phyloP scores from a whole-genome alignment of 1,140 invertebrate genomes.

The Drosophila biarmipes region DNA sequence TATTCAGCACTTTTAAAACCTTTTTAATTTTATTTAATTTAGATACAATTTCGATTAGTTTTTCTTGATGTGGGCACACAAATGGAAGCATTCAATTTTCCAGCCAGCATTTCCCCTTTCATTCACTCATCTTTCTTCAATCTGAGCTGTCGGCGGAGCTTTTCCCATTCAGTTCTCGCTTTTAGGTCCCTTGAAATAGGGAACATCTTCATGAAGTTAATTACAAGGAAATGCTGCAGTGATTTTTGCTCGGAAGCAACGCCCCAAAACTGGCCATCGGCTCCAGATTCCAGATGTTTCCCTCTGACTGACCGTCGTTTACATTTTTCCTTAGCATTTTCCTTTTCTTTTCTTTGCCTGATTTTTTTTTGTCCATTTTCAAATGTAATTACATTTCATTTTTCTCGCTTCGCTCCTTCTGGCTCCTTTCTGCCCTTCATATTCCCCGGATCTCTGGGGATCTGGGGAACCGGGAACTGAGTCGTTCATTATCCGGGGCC shows the following conservation, averaged over 20 bases:
- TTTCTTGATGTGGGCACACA: not conserved
- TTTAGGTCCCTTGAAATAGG: constrained; percentile 4
- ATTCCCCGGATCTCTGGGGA: not conserved
- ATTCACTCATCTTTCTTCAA: constrained; percentile 26
- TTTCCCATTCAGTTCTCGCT: constrained; percentile 1
- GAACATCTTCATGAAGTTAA: constrained; percentile 55
- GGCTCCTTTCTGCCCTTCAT: constrained; percentile 10
- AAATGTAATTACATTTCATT: constrained; percentile 81
- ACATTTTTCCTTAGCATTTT: constrained; percentile 50
- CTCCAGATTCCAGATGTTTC: constrained; percentile 39
- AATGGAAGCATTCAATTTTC: constrained; percentile 16
- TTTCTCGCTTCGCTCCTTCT: constrained; percentile 58
- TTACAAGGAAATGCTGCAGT: constrained; percentile 56
- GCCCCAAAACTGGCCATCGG: constrained; percentile 36
- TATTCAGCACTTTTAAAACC: not conserved
- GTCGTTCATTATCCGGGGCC: constrained; percentile 68
- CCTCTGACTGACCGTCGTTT: constrained; percentile 5
- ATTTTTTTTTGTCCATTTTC: constrained; percentile 46
- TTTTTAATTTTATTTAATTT: not conserved
- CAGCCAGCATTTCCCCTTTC: constrained; percentile 8
- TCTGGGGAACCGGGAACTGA: constrained; percentile 1
- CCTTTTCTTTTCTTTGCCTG: not conserved
- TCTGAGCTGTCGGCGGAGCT: constrained; percentile 23
- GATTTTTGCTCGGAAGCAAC: constrained; percentile 35
- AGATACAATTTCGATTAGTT: not conserved